A percentile compares a stretch with the other conserved stretches of the same genome.
phyloP scores from a whole-genome alignment of 2,113 vertebrate genomes.

The Podarcis muralis region DNA sequence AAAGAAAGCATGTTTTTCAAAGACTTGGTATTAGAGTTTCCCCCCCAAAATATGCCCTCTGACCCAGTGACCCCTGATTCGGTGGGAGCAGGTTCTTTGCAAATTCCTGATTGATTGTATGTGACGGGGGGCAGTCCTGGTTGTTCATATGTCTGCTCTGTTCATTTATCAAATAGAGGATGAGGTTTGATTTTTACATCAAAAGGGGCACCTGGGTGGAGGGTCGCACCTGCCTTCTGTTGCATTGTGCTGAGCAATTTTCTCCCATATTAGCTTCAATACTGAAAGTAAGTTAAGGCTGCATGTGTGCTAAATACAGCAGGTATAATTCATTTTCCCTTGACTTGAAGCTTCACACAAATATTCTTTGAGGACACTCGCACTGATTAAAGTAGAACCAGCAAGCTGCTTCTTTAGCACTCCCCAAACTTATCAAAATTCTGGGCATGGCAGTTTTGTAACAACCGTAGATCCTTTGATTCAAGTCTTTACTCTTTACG shows the following conservation, averaged over 20 bases:
- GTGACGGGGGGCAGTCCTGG: not conserved
- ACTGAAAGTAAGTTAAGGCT: not conserved
- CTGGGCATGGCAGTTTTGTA: not conserved
- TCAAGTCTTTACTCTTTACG: slow-evolving; percentile 21
- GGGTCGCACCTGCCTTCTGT: not conserved
- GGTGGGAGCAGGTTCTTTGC: not conserved
- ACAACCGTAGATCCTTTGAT: slow-evolving; percentile 27
- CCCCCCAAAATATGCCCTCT: not conserved
- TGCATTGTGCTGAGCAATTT: not conserved
- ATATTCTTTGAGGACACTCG: slow-evolving; percentile 23
- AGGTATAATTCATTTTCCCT: slow-evolving; percentile 28
- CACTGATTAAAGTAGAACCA: slow-evolving; percentile 34
- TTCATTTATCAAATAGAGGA: not conserved
- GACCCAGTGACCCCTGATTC: too few species aligned
- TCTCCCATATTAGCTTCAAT: too few species aligned
- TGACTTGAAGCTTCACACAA: slow-evolving; percentile 10
- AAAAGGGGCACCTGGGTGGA: not conserved
- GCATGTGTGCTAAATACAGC: not conserved
- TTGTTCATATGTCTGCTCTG: not conserved
- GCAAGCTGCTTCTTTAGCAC: slow-evolving; percentile 25
- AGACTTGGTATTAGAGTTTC: not conserved
- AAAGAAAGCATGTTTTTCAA: not conserved
- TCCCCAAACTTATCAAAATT: slow-evolving; percentile 28
- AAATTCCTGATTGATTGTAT: not conserved
- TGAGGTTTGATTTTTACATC: not conserved